phyloP scores from a whole-genome alignment of 2,797 vertebrate genomes.

The Lophius americanus region DNA sequence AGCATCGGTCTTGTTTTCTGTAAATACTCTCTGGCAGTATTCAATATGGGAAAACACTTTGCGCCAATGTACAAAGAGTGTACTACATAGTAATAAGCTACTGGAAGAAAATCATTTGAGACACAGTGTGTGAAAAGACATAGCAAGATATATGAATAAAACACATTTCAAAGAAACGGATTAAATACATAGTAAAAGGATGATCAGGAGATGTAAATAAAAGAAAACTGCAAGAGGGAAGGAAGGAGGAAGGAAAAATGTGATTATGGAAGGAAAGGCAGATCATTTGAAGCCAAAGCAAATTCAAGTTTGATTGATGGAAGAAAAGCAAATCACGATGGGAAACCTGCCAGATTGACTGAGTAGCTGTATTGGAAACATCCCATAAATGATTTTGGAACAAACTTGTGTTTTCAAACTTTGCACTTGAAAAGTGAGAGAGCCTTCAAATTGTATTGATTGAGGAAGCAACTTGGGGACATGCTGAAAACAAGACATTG shows the following conservation, averaged over 20 bases:
- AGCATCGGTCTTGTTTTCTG: no score
- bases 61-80: no score
- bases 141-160: not conserved
- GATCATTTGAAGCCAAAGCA: not conserved
- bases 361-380: slow-evolving; percentile 8
- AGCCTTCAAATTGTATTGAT: slow-evolving; percentile 36
- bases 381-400: slow-evolving; percentile 1
- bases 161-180: not conserved
- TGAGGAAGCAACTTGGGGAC: slow-evolving; percentile 14
- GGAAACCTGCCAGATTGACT: not conserved
- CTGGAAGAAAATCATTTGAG: no score
- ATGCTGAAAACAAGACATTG: slow-evolving; percentile 48
- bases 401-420: slow-evolving; percentile 18
- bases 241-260: not conserved
- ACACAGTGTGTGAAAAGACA: not conserved
- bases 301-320: not conserved
- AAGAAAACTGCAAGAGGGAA: not conserved
- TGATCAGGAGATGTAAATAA: not conserved
- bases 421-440: slow-evolving; percentile 30
- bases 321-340: slow-evolving; percentile 3
- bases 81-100: no score
- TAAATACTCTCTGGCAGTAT: no score
- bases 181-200: no score
- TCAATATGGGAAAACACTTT: no score
- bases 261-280: not conserved